Conservation (phyloP, 2,113 vertebrate genomes). For the Rhea americana region DNA sequence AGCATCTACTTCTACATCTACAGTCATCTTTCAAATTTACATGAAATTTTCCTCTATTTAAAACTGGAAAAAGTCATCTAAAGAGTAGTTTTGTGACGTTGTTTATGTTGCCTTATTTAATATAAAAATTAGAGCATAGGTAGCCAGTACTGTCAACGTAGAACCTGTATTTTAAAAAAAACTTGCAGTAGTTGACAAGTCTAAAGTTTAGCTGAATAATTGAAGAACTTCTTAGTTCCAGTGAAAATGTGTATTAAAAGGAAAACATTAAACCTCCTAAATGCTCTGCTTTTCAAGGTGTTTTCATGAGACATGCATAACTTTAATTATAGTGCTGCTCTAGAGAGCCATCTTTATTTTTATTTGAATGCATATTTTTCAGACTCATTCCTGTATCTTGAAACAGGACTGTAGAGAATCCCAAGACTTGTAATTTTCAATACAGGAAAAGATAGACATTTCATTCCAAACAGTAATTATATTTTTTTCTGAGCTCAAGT, state of each 20-base stretch:
- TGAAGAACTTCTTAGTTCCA: background rate
- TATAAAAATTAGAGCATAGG: background rate
- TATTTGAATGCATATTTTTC: background rate
- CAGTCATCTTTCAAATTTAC: background rate
- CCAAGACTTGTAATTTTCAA: background rate
- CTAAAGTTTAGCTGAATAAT: background rate
- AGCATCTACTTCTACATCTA: background rate
- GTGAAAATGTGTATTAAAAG: background rate
- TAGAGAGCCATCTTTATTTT: background rate
- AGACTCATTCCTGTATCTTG: background rate
- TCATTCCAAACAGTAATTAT: background rate
- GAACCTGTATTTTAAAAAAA: background rate
- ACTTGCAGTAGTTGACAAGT: accelerated
- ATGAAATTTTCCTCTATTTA: background rate
- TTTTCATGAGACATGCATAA: background rate
- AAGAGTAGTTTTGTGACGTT: background rate
- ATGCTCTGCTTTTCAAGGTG: background rate
- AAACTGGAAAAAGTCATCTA: background rate
- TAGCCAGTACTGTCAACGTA: background rate
- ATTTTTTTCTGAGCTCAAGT: background rate
- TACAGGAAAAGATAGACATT: background rate
- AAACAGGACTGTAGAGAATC: background rate
- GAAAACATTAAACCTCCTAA: background rate
- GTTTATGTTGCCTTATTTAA: background rate
- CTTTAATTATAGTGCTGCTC: background rate